Evolutionary conservation across 1,140 invertebrate genomes (phyloP).

Genomic region (Hyphantria cunea): DNA sequence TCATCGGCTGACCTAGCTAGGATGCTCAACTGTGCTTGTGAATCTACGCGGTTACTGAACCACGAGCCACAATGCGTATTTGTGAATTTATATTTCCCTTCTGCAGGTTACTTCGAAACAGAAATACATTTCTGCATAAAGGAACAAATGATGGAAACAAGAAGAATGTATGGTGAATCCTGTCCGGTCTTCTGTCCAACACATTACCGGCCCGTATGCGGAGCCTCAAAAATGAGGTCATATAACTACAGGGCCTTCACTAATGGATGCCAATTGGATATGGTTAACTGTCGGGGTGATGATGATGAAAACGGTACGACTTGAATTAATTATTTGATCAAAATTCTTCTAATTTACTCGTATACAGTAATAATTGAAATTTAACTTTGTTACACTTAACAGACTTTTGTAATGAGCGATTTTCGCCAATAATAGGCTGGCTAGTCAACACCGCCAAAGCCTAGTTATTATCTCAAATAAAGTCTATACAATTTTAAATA

Average conservation of each 20-base stretch:
- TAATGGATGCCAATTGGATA: conserved; percentile 64
- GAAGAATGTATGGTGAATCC: conserved; percentile 55
- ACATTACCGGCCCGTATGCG: conserved; percentile 64
- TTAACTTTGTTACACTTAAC: no score
- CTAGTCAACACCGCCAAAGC: no score
- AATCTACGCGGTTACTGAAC: no score
- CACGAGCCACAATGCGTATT: no score
- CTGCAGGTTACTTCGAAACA: conserved; percentile 47
- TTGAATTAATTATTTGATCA: neutral
- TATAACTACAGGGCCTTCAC: conserved; percentile 61
- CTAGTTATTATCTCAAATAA: no score
- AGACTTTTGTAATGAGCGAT: no score
- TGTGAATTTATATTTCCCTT: neutral
- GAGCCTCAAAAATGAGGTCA: conserved; percentile 47
- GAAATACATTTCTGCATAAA: conserved; percentile 58
- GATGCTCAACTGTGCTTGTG: no score
- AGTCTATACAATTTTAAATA: no score
- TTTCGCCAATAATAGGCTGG: no score
- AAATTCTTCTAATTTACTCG: neutral
- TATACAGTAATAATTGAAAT: no score
- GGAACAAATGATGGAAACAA: conserved; percentile 27
- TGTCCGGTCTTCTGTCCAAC: conserved; percentile 66
- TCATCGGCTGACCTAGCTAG: no score
- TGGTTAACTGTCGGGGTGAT: conserved; percentile 63
- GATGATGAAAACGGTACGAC: conserved; percentile 53